phyloP scores from a whole-genome alignment of 2,888 invertebrate genomes.

The Panzeria rudis region DNA sequence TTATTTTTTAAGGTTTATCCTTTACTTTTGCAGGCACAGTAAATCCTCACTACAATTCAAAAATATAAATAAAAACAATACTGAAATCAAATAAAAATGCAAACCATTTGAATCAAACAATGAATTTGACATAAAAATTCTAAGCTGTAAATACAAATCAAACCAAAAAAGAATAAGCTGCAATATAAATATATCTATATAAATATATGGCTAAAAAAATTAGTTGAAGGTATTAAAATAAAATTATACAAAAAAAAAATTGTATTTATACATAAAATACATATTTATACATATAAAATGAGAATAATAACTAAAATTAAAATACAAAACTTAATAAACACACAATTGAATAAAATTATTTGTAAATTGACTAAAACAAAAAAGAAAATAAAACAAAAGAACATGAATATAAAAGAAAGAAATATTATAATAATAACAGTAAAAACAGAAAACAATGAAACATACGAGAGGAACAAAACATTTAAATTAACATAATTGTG shows the following conservation, averaged over 20 bases:
- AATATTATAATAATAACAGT: slow-evolving; percentile 10
- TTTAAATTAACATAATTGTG: slow-evolving; percentile 67
- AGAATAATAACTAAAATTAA: slow-evolving; percentile 68
- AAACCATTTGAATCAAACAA: slow-evolving; percentile 74
- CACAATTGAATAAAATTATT: slow-evolving; percentile 65
- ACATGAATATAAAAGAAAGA: slow-evolving; percentile 15
- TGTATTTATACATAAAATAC: slow-evolving; percentile 68
- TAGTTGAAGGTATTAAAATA: slow-evolving; percentile 41
- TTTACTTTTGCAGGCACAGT: slow-evolving; percentile 84
- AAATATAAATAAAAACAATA: slow-evolving; percentile 74
- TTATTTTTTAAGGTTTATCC: slow-evolving; percentile 84
- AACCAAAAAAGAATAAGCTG: slow-evolving; percentile 51
- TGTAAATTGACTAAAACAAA: slow-evolving; percentile 62
- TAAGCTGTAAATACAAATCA: slow-evolving; percentile 76
- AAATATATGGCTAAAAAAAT: slow-evolving; percentile 51
- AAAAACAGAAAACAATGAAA: slow-evolving; percentile 53
- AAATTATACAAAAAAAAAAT: slow-evolving; percentile 27
- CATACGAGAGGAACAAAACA: slow-evolving; percentile 71
- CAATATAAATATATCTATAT: slow-evolving; percentile 58
- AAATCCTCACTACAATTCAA: slow-evolving; percentile 78
- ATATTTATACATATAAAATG: slow-evolving; percentile 64
- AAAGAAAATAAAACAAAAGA: slow-evolving; percentile 56
- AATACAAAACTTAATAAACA: slow-evolving; percentile 55
- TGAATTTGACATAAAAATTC: slow-evolving; percentile 74
- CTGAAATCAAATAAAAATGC: slow-evolving; percentile 74